These are phyloP conservation scores for Sebastiscus tertius DNA, from an alignment of 2,797 vertebrate genomes.

Conservation along the genomic window DNA sequence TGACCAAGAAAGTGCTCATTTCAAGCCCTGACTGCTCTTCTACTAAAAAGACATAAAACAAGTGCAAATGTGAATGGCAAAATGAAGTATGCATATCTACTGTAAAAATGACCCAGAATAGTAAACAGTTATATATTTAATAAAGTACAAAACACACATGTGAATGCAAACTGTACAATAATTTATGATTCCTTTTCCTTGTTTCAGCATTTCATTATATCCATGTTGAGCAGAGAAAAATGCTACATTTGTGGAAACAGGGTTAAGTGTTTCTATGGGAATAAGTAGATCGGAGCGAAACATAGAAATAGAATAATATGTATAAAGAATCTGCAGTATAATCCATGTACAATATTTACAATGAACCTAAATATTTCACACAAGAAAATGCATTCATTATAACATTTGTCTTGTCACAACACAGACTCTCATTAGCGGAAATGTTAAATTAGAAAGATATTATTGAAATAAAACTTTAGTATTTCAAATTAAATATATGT, in stretches of 20 bases:
- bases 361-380: constrained; percentile 39
- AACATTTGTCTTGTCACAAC: constrained; percentile 58
- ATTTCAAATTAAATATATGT: constrained; percentile 16
- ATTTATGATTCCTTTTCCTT: constrained; percentile 22
- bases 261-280: constrained; percentile 22
- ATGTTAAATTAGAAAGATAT: constrained; percentile 33
- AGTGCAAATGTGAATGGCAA: neutral
- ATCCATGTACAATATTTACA: constrained; percentile 78
- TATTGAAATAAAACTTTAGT: neutral
- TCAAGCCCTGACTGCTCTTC: constrained; percentile 1
- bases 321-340: constrained; percentile 60
- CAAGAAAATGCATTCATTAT: constrained; percentile 39
- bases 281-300: constrained; percentile 56
- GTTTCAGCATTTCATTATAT: constrained; percentile 42
- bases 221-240: constrained; percentile 34
- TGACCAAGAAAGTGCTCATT: constrained; percentile 38
- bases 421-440: constrained; percentile 13
- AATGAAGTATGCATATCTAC: neutral
- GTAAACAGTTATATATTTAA: constrained; percentile 74
- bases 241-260: constrained; percentile 64
- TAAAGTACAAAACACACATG: constrained; percentile 78
- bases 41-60: neutral
- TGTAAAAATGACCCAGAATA: constrained; percentile 26
- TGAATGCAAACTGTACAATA: constrained; percentile 73
- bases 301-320: constrained; percentile 44